A percentile compares a stretch with the other conserved stretches of the same genome.
Conservation (phyloP, 2,113 vertebrate genomes). For the Paedocypris sp. region DNA sequence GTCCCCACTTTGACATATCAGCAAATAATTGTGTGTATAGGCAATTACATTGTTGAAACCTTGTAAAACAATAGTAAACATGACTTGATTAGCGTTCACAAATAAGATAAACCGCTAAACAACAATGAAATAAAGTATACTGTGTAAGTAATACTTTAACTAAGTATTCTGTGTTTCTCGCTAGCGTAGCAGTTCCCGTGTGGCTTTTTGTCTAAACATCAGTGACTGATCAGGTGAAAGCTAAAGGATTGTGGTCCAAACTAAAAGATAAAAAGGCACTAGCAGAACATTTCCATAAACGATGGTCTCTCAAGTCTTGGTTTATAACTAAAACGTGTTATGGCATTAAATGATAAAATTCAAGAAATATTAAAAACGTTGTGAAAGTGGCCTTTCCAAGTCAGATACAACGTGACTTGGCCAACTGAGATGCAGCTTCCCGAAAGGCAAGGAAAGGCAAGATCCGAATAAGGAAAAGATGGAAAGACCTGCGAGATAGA, state of each 20-base stretch:
- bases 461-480: too few relatives aligned
- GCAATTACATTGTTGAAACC: too few relatives aligned
- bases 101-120: too few relatives aligned
- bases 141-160: constrained; percentile 4
- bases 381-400: not conserved
- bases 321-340: too few relatives aligned
- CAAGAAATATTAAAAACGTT: not conserved
- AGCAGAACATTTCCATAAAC: not conserved
- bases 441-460: constrained; percentile 15
- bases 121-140: not conserved
- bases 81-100: too few relatives aligned
- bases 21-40: too few relatives aligned
- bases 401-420: too few relatives aligned
- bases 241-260: constrained; percentile 19
- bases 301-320: not conserved
- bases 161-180: not conserved
- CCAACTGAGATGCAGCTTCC: constrained; percentile 16
- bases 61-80: too few relatives aligned
- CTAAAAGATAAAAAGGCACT: constrained; percentile 41
- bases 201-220: not conserved
- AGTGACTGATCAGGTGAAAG: not conserved
- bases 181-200: too few relatives aligned
- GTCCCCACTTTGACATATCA: too few relatives aligned
- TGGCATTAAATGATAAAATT: too few relatives aligned
- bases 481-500: too few relatives aligned